phyloP scores from a whole-genome alignment of 2,888 invertebrate species.

The Xylophagus ater region DNA sequence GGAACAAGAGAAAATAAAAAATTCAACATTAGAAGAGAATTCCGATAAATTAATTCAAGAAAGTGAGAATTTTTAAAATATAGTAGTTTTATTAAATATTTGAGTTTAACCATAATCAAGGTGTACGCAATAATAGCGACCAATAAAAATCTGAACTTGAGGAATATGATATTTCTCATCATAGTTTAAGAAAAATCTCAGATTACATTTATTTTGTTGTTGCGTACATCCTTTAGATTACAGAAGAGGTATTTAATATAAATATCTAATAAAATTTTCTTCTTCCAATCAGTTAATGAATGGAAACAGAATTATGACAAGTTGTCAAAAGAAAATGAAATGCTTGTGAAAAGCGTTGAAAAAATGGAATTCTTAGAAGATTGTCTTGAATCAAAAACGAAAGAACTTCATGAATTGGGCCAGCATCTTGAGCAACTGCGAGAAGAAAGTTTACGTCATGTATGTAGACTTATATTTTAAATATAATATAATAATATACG shows the following conservation, averaged over 20 bases:
- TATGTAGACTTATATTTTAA: conserved; percentile 6
- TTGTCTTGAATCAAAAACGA: conserved; percentile 13
- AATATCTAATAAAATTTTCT: too few species aligned
- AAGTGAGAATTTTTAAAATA: conserved; percentile 8
- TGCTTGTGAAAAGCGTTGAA: conserved; percentile 13
- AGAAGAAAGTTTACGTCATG: conserved; percentile 14
- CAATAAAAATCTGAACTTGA: too few species aligned
- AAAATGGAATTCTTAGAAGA: conserved; percentile 17
- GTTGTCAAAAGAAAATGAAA: conserved; percentile 12
- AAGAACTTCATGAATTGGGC: conserved; percentile 8
- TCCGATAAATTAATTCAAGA: conserved; percentile 10
- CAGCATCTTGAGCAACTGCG: conserved; percentile 13
- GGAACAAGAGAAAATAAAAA: conserved; percentile 11
- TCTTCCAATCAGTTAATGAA: conserved; percentile 7
- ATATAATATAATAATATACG: background rate
- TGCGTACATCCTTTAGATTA: too few species aligned
- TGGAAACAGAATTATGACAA: conserved; percentile 11
- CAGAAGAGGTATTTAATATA: too few species aligned
- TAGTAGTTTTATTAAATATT: too few species aligned
- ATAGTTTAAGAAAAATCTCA: too few species aligned
- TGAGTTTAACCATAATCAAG: too few species aligned
- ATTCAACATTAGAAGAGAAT: too few species aligned
- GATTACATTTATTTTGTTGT: too few species aligned
- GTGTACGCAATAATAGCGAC: too few species aligned
- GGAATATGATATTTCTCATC: too few species aligned